Evolutionary conservation across 2,113 vertebrate species (phyloP).

Genomic region (Ictalurus punctatus): DNA sequence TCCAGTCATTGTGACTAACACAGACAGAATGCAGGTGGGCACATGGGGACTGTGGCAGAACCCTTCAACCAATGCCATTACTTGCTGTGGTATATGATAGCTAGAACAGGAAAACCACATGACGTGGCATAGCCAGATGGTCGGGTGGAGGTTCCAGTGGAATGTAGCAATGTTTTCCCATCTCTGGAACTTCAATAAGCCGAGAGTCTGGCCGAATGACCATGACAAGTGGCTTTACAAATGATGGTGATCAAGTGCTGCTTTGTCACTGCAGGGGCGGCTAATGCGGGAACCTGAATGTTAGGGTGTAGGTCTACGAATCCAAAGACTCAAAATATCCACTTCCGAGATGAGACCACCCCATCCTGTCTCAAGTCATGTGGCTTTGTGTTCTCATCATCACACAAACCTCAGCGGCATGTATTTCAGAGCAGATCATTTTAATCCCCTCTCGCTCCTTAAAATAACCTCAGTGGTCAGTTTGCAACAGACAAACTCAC

Average conservation of each 20-base stretch:
- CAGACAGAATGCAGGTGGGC: constrained; percentile 28
- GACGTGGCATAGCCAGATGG: constrained; percentile 32
- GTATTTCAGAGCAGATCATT: not conserved
- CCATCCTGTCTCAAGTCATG: constrained; percentile 12
- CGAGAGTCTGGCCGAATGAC: not conserved
- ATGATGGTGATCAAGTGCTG: not conserved
- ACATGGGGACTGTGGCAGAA: constrained; percentile 30
- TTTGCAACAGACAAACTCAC: not conserved
- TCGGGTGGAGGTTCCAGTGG: constrained; percentile 30
- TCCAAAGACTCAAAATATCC: not conserved
- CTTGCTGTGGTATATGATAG: constrained; percentile 4
- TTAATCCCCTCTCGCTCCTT: not conserved
- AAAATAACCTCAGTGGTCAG: constrained; percentile 12
- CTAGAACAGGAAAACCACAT: constrained; percentile 32
- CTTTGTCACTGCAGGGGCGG: constrained; percentile 2
- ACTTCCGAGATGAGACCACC: constrained; percentile 14
- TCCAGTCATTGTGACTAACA: constrained; percentile 35
- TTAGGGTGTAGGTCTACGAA: not conserved
- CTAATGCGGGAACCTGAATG: not conserved
- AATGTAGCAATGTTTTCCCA: constrained; percentile 28
- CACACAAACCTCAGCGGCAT: constrained; percentile 16
- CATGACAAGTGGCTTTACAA: constrained; percentile 8
- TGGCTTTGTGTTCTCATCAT: constrained; percentile 1
- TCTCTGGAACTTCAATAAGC: constrained; percentile 31
- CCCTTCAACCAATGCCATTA: constrained; percentile 26